Percentiles rank a stretch among this genome's conserved stretches.
Evolutionary conservation across 2,113 vertebrate genomes (phyloP).

Genomic region (Sakesphorus luctuosus): DNA sequence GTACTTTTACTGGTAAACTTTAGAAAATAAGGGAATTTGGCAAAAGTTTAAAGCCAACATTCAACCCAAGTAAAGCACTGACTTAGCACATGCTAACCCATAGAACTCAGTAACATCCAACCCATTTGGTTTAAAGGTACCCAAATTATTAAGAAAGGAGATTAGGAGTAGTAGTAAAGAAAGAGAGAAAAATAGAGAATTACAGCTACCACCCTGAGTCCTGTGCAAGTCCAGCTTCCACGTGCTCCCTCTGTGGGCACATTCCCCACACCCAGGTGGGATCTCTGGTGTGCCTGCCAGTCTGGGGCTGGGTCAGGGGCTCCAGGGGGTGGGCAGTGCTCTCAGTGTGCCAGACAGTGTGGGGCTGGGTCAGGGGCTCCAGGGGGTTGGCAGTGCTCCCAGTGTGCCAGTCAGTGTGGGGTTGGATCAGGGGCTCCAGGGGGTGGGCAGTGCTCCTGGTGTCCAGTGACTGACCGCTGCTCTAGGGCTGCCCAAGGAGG

Average conservation of each 20-base stretch:
- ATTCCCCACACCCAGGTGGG: not conserved
- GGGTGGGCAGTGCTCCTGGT: not conserved
- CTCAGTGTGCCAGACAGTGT: no score
- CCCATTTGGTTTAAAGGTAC: not conserved
- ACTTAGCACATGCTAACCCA: not conserved
- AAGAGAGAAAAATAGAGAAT: not conserved
- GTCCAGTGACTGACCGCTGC: not conserved
- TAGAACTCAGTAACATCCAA: not conserved
- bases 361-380: no score
- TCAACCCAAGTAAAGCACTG: not conserved
- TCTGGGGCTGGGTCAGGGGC: not conserved
- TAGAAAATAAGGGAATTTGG: not conserved
- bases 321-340: no score
- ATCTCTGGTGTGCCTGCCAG: not conserved
- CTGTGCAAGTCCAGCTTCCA: not conserved
- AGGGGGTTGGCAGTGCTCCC: no score
- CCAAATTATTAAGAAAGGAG: not conserved
- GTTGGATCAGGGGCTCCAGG: no score
- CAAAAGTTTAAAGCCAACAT: not conserved
- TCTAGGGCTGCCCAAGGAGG: not conserved
- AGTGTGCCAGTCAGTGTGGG: no score
- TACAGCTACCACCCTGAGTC: not conserved
- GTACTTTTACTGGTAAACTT: not conserved
- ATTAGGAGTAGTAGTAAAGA: not conserved
- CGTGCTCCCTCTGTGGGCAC: not conserved